Conservation (phyloP, 92 coral and sea anemone species). For the Epizoanthus scotinus region DNA sequence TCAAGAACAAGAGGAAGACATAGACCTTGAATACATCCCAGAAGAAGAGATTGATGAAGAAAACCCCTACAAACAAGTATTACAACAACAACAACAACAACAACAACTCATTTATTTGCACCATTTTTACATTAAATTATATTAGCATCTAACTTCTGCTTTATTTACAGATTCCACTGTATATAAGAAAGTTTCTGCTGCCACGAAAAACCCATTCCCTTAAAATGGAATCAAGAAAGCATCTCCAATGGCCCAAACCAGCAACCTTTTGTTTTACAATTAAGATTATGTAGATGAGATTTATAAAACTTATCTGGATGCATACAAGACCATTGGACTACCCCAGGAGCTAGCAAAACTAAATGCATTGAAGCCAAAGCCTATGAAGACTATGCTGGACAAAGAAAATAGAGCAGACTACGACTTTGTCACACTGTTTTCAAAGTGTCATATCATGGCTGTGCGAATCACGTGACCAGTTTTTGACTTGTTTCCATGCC, state of each 20-base stretch:
- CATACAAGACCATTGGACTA: constrained; percentile 23
- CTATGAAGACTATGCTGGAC: constrained; percentile 27
- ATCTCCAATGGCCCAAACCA: constrained; percentile 52
- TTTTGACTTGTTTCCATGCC: too few species aligned
- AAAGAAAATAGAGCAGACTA: constrained; percentile 34
- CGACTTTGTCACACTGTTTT: too few species aligned
- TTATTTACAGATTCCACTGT: constrained; percentile 43
- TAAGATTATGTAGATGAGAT: constrained; percentile 40
- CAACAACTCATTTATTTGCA: too few species aligned
- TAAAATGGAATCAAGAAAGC: constrained; percentile 46
- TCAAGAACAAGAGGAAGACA: too few species aligned
- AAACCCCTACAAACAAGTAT: too few species aligned
- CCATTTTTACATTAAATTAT: too few species aligned
- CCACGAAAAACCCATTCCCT: constrained; percentile 42
- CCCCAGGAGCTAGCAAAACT: constrained; percentile 17
- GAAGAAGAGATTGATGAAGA: too few species aligned
- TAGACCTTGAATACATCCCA: too few species aligned
- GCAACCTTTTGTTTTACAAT: too few species aligned
- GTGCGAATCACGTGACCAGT: too few species aligned
- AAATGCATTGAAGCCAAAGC: constrained; percentile 18
- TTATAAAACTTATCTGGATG: constrained; percentile 23
- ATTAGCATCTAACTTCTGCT: constrained; percentile 14
- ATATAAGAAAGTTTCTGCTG: constrained; percentile 49
- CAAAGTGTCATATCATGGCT: too few species aligned
- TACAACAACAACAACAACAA: too few species aligned